Evolutionary conservation across 2,113 vertebrate genomes (phyloP).

Genomic region (Condylura cristata): DNA sequence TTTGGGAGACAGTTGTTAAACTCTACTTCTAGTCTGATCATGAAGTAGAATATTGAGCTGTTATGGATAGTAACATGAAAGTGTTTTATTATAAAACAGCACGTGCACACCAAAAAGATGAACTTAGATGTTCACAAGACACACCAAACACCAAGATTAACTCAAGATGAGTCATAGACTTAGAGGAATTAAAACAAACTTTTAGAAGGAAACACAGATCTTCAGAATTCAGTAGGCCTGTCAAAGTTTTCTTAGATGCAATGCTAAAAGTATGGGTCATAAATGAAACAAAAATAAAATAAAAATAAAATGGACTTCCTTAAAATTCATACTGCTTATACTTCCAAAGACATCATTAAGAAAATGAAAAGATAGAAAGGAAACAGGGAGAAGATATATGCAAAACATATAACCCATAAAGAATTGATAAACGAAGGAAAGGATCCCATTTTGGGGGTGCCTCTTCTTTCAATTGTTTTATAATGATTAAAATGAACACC

Average conservation of each 20-base stretch:
- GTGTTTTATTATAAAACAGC: background rate
- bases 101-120: background rate
- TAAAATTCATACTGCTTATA: background rate
- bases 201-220: background rate
- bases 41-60: background rate
- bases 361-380: background rate
- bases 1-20: background rate
- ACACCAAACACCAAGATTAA: background rate
- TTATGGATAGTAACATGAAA: background rate
- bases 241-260: background rate
- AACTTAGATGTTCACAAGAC: background rate
- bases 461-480: background rate
- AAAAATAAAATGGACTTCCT: background rate
- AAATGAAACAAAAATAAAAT: background rate
- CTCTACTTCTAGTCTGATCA: background rate
- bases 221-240: background rate
- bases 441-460: background rate
- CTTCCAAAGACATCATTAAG: background rate
- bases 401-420: background rate
- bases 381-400: background rate
- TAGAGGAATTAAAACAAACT: background rate
- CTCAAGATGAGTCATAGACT: background rate
- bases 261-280: background rate
- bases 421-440: background rate
- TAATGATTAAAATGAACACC: background rate